Percentiles rank a stretch among this genome's conserved stretches.
These are phyloP conservation scores for Dendrocopos noguchii DNA, from an alignment of 2,113 vertebrate species.

Conservation along the genomic window DNA sequence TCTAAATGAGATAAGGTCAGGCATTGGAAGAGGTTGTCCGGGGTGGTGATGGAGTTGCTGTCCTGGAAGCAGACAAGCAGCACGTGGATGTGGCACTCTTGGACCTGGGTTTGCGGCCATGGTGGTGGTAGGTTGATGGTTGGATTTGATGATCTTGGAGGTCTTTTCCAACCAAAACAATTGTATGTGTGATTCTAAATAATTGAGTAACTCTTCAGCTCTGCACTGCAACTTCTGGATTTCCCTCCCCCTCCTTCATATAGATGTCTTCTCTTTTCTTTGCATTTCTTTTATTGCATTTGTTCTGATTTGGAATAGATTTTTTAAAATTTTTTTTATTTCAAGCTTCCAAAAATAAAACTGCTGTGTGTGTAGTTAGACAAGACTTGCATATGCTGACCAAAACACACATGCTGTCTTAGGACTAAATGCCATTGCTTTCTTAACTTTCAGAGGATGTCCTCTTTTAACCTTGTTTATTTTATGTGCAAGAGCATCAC, in stretches of 20 bases:
- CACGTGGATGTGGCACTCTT: no score
- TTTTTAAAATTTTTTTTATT: no score
- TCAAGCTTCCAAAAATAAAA: not conserved
- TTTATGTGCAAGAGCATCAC: not conserved
- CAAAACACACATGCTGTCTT: not conserved
- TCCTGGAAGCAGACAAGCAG: no score
- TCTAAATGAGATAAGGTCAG: not conserved
- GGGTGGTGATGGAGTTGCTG: no score
- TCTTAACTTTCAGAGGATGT: not conserved
- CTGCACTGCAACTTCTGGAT: not conserved
- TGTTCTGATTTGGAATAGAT: not conserved
- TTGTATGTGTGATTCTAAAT: not conserved
- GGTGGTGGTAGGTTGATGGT: no score
- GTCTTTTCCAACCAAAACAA: no score
- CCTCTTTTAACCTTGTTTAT: not conserved
- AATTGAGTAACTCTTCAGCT: not conserved
- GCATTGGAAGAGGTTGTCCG: no score
- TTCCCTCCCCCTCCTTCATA: not conserved
- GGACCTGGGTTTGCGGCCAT: no score
- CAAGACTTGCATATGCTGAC: not conserved
- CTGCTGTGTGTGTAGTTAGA: not conserved
- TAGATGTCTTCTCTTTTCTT: not conserved
- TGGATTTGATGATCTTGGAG: no score
- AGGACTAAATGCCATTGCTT: not conserved
- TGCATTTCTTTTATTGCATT: not conserved